Percentiles rank a stretch among this genome's conserved stretches.
Evolutionary conservation across 2,113 vertebrate species (phyloP).

Genomic region (Hydrochoerus hydrochaeris): DNA sequence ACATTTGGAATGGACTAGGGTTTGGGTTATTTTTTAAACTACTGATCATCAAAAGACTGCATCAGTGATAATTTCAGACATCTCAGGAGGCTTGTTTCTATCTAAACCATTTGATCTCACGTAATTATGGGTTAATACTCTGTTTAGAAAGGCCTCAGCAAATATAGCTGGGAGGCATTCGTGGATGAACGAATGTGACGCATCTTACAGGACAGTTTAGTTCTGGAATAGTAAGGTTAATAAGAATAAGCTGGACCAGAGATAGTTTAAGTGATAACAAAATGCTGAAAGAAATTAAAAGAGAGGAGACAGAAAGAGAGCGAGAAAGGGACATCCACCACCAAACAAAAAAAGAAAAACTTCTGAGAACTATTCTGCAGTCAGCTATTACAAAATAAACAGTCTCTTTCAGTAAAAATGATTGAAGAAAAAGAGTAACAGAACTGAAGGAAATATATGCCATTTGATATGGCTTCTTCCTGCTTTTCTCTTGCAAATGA

Average conservation of each 20-base stretch:
- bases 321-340: too few species aligned
- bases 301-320: not conserved
- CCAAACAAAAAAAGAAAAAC: not conserved
- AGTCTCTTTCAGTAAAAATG: not conserved
- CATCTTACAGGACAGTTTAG: not conserved
- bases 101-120: conserved; percentile 41
- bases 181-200: not conserved
- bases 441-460: not conserved
- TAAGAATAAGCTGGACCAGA: not conserved
- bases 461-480: not conserved
- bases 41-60: conserved; percentile 64
- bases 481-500: not conserved
- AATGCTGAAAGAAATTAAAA: not conserved
- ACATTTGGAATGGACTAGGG: conserved; percentile 66
- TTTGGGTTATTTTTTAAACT: conserved; percentile 64
- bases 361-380: not conserved
- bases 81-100: conserved; percentile 67
- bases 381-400: not conserved
- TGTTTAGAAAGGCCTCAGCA: not conserved
- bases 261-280: conserved; percentile 26
- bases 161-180: not conserved
- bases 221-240: conserved; percentile 35
- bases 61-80: conserved; percentile 73
- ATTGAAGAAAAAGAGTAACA: not conserved
- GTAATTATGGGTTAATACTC: conserved; percentile 69